A percentile compares a stretch with the other conserved stretches of the same genome.
Evolutionary conservation across 2,113 vertebrate species (phyloP).

Genomic region (Colaptes auratus): DNA sequence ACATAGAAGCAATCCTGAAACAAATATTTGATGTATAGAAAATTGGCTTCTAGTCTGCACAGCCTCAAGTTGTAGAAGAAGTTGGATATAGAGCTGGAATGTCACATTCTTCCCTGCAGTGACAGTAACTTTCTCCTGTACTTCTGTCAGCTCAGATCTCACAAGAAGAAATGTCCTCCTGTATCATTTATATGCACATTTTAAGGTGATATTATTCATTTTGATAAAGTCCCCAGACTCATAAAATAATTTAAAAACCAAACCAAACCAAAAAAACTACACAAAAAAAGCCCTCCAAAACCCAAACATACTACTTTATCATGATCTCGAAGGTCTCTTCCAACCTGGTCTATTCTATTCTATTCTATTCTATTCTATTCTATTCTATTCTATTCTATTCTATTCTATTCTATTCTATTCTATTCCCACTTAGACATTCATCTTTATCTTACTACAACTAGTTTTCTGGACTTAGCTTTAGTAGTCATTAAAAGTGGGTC

Average conservation of each 20-base stretch:
- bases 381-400: too few species aligned
- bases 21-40: not conserved
- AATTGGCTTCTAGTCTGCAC: not conserved
- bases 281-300: too few species aligned
- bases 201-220: not conserved
- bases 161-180: not conserved
- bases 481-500: not conserved
- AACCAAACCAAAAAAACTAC: too few species aligned
- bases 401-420: too few species aligned
- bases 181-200: not conserved
- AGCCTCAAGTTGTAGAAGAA: not conserved
- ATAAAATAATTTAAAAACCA: not conserved
- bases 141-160: not conserved
- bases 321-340: too few species aligned
- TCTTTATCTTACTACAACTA: not conserved
- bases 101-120: not conserved
- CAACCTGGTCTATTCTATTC: too few species aligned
- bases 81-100: not conserved
- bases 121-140: rapidly evolving
- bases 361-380: too few species aligned
- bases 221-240: not conserved
- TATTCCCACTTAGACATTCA: not conserved
- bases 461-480: not conserved
- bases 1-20: not conserved
- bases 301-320: too few species aligned